Evolutionary conservation across 2,797 vertebrate species (phyloP).

Genomic region (Pangasius sanitwongsei): DNA sequence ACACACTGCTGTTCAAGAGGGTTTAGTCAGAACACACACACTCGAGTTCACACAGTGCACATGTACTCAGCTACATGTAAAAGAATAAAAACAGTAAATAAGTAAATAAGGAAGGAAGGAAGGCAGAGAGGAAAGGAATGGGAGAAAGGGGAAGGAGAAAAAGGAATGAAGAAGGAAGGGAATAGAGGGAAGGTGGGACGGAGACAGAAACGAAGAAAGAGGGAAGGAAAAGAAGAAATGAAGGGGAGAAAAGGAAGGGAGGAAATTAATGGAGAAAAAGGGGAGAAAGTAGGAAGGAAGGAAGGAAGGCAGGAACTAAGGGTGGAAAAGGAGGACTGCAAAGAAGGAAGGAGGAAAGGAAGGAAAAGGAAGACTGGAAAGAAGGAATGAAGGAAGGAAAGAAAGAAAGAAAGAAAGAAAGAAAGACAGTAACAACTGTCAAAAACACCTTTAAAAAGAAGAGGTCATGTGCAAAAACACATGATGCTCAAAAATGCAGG

Average conservation of each 20-base stretch:
- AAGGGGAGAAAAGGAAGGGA: background rate
- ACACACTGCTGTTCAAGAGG: constrained; percentile 21
- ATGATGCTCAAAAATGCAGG: background rate
- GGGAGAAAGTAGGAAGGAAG: background rate
- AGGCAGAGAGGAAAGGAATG: background rate
- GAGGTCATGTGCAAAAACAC: background rate
- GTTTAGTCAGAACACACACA: background rate
- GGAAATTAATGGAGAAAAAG: background rate
- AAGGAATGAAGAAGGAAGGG: background rate
- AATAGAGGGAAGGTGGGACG: background rate
- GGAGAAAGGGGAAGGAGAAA: background rate
- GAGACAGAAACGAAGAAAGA: too few relatives aligned
- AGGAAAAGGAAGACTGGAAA: background rate
- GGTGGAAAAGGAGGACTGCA: background rate
- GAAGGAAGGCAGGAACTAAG: background rate
- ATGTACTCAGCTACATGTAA: background rate
- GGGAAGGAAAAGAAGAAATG: background rate
- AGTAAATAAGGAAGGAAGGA: too few relatives aligned
- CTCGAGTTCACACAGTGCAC: background rate
- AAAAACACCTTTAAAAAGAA: background rate
- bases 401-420: background rate
- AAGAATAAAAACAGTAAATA: background rate
- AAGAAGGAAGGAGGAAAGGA: background rate
- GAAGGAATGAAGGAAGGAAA: too few relatives aligned
- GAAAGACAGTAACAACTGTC: too few relatives aligned